Percentiles rank a stretch among this genome's conserved stretches.
phyloP scores from a whole-genome alignment of 2,113 vertebrate genomes.

The Meleagris gallopavo region DNA sequence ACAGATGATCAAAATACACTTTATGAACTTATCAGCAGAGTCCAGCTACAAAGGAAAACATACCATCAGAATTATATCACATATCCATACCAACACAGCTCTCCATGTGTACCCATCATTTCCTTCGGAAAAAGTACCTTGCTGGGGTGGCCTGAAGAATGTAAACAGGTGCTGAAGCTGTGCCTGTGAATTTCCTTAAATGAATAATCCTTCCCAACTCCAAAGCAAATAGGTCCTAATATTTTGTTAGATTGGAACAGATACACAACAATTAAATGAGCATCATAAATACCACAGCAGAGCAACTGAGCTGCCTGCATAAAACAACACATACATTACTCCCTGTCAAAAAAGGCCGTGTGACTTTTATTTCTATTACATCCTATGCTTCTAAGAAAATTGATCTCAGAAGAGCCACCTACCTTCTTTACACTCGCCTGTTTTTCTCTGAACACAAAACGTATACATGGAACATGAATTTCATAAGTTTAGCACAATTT shows the following conservation, averaged over 20 bases:
- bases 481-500: neutral
- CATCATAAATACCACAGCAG: rapidly evolving
- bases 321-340: neutral
- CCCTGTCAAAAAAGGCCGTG: neutral
- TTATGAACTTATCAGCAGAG: neutral
- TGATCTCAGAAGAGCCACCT: neutral
- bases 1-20: slow-evolving; percentile 39
- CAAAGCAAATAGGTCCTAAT: rapidly evolving
- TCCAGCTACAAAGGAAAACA: neutral
- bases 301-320: neutral
- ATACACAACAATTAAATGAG: neutral
- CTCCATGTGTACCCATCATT: neutral
- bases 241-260: neutral
- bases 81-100: neutral
- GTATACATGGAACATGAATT: rapidly evolving
- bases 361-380: neutral
- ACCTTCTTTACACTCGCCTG: neutral
- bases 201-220: neutral
- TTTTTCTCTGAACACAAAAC: neutral
- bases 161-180: neutral
- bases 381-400: neutral
- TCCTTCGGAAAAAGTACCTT: neutral
- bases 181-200: neutral
- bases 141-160: neutral
- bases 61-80: neutral